Evolutionary conservation across 1,140 invertebrate genomes (phyloP).

Genomic region (Macrobrachium nipponense): DNA sequence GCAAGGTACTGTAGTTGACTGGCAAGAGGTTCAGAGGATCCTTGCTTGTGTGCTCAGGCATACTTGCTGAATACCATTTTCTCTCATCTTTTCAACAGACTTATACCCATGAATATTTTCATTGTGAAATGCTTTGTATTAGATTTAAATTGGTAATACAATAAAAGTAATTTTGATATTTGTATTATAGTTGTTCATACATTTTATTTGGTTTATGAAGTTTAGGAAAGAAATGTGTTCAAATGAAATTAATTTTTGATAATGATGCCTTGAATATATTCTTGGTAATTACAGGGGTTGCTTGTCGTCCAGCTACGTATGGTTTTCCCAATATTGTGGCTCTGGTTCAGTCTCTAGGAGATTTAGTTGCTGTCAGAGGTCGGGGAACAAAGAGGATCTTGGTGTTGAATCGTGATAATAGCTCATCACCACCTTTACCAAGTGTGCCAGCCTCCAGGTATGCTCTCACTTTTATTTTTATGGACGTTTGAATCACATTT

Average conservation of each 20-base stretch:
- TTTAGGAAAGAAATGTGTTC: background rate
- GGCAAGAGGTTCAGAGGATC: no score
- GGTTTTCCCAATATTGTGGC: slow-evolving; percentile 72
- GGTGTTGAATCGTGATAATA: slow-evolving; percentile 40
- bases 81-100: no score
- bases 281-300: slow-evolving; percentile 66
- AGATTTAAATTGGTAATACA: no score
- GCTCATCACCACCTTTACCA: slow-evolving; percentile 16
- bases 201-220: background rate
- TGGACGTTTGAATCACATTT: no score
- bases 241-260: background rate
- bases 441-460: slow-evolving; percentile 17
- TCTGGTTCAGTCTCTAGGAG: slow-evolving; percentile 74
- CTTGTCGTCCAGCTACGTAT: slow-evolving; percentile 72
- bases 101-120: no score
- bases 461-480: background rate
- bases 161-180: no score
- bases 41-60: no score
- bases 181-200: no score
- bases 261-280: background rate
- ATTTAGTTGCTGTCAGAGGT: slow-evolving; percentile 71
- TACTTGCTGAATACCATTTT: no score
- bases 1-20: no score
- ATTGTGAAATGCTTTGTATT: no score
- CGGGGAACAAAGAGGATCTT: slow-evolving; percentile 60